phyloP scores from a whole-genome alignment of 2,888 invertebrate species.

The Pilophorus perplexus region DNA sequence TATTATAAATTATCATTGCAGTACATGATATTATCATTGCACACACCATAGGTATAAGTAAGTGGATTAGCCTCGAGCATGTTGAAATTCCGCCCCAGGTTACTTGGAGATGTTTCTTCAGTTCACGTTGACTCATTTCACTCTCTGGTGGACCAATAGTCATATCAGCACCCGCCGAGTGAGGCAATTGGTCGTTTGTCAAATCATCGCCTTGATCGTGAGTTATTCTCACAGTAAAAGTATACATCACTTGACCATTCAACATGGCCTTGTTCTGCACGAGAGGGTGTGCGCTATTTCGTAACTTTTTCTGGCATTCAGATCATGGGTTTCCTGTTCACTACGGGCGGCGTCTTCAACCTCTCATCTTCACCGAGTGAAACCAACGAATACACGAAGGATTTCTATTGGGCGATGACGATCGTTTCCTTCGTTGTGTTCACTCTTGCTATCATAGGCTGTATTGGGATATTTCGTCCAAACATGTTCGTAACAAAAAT shows the following conservation, averaged over 20 bases:
- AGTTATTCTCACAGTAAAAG: no score
- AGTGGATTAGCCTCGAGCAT: no score
- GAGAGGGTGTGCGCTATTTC: no score
- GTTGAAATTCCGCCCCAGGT: no score
- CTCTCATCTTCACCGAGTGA: neutral
- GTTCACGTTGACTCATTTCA: neutral
- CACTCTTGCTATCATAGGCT: neutral
- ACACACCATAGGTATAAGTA: neutral
- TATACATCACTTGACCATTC: no score
- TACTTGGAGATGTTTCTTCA: neutral
- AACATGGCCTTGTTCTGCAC: no score
- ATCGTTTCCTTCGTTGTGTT: neutral
- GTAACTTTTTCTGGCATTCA: neutral
- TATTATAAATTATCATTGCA: neutral
- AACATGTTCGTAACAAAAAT: constrained; percentile 8
- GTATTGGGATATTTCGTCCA: constrained; percentile 17
- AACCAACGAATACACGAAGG: neutral
- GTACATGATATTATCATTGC: neutral
- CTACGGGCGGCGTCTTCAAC: neutral
- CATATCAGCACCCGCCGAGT: constrained; percentile 6
- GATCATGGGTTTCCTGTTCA: constrained; percentile 11
- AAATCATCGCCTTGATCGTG: constrained; percentile 1
- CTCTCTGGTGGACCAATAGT: neutral
- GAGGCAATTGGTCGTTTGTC: constrained; percentile 10
- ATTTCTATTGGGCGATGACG: constrained; percentile 14